Conservation (phyloP, 1,140 invertebrate genomes). For the Aphis gossypii region DNA sequence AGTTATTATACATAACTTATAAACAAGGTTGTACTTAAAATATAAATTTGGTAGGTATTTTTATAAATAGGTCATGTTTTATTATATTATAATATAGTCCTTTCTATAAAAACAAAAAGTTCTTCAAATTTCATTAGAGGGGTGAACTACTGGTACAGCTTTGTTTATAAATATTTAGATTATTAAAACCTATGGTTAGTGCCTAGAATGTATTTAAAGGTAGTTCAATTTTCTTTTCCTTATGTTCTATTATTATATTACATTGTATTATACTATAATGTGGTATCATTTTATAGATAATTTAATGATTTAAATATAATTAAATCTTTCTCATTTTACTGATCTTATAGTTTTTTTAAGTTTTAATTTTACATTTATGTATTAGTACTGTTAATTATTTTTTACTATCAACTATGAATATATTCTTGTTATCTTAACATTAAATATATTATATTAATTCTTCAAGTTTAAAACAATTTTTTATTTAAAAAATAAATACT, state of each 20-base stretch:
- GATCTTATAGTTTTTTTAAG: background rate
- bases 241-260: background rate
- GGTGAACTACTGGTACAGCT: background rate
- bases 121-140: background rate
- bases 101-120: background rate
- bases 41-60: background rate
- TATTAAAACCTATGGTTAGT: background rate
- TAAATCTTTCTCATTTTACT: background rate
- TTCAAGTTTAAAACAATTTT: background rate
- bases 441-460: background rate
- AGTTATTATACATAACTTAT: background rate
- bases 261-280: background rate
- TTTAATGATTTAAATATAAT: background rate
- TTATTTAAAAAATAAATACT: background rate
- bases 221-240: background rate
- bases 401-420: background rate
- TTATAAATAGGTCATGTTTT: background rate
- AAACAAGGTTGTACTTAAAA: background rate
- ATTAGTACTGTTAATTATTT: background rate
- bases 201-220: background rate
- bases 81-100: background rate
- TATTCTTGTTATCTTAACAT: background rate
- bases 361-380: background rate
- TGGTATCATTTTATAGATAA: background rate
- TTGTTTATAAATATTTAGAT: background rate